Evolutionary conservation across 1,140 invertebrate species (phyloP), one percentile per base, ranked within the genome.

Genomic region (Pinna nobilis): DNA sequence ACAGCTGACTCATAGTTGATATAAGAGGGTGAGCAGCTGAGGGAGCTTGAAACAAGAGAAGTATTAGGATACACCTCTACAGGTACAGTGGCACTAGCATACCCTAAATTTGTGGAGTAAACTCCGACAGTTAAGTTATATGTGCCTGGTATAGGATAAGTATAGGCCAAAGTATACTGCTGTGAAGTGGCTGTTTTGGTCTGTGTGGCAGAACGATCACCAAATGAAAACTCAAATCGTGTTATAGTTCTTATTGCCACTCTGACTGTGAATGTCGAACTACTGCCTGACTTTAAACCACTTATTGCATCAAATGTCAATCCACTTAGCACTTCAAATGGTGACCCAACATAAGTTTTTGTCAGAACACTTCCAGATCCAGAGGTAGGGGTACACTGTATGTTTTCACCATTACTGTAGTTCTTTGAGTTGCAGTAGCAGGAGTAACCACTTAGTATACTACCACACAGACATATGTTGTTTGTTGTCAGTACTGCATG

Each of bases 401-500:
- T 55, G 41, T 35, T 47, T 1, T 70, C 68, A 18, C 30, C 30
- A 30, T 28, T 20, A 4, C 41, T 61, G 30, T 70, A 63, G n/a
- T 41, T 33, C 23, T 47, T 51, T 37, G n/a, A 11, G 28, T 28
- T 23, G 39, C 68, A 70, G 11, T 15, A 35, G 37, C 68, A 70
- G 28, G 47, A 41, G 37, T 47, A 61, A 23, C 25, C 11, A 32
- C 4, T 7, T 9, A 51, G 35, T 20, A 30, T 39, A 30, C 23
- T 50, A 51, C 68, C 57, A 70, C 68, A 70, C 28, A 70, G 30
- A 63, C 68, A 70, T 9, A 63, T 47, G n/a, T n/a, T n/a, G 23
- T 13, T 33, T 11, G 28, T 23, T 15, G 30, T 32, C 18, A 57
- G 39, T 6, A 30, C 33, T 32, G 50, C 66, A 69, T 69, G 59